Conservation (phyloP, 2,888 invertebrate genomes). For the Lasioglossum zephyrum region DNA sequence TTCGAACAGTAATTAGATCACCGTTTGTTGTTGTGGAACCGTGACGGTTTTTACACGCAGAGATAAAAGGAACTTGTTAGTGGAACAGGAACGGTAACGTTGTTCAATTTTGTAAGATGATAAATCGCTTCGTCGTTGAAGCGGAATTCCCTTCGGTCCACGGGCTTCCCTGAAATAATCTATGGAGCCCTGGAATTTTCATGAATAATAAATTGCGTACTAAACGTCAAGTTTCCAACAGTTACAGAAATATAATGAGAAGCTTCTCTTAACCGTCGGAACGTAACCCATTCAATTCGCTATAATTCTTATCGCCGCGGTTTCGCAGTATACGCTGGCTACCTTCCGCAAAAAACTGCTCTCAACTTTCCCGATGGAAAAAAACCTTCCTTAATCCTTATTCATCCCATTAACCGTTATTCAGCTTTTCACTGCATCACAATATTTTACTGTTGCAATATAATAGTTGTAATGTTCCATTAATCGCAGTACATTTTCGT, state of each 20-base stretch:
- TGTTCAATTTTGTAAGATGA: background rate
- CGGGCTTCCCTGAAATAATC: background rate
- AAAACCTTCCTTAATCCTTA: background rate
- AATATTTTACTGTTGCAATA: background rate
- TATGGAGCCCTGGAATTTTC: background rate
- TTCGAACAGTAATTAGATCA: background rate
- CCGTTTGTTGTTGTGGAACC: background rate
- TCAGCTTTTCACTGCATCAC: too few relatives aligned
- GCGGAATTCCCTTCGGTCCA: background rate
- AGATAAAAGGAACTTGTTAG: background rate
- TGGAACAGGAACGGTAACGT: background rate
- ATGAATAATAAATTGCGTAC: background rate
- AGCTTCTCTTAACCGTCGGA: background rate
- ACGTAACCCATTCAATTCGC: background rate
- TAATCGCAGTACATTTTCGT: too few relatives aligned
- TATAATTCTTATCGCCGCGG: constrained; percentile 2
- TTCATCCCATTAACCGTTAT: background rate
- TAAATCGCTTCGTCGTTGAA: background rate
- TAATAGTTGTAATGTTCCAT: too few relatives aligned
- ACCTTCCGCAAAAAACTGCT: background rate
- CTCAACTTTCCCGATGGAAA: background rate
- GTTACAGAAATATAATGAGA: constrained; percentile 11
- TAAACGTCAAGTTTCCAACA: constrained; percentile 10
- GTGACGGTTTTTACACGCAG: background rate
- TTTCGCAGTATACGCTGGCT: background rate